Conservation (phyloP, 53 echinoderm and acorn worm genomes). For the Pentamera pediparva region DNA sequence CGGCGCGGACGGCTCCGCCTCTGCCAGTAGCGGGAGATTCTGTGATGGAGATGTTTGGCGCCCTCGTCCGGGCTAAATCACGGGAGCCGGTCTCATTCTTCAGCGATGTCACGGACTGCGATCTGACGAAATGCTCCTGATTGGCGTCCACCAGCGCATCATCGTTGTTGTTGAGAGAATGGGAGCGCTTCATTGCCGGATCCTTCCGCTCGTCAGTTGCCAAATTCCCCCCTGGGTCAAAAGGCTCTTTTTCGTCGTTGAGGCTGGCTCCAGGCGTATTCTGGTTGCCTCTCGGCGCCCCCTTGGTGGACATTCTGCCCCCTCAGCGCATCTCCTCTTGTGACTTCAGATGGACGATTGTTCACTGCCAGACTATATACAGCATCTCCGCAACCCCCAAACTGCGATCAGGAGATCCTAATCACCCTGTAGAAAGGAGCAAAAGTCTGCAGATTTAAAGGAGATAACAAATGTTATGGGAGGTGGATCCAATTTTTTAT, state of each 20-base stretch:
- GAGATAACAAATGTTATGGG: too few relatives aligned
- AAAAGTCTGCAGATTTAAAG: too few relatives aligned
- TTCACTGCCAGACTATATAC: too few relatives aligned
- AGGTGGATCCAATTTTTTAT: too few relatives aligned
- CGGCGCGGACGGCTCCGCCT: neutral
- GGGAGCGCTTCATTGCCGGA: slow-evolving; percentile 39
- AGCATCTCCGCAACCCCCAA: too few relatives aligned
- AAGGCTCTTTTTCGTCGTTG: slow-evolving; percentile 38
- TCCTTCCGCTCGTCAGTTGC: neutral
- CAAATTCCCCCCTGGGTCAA: slow-evolving; percentile 43
- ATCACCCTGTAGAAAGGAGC: too few relatives aligned
- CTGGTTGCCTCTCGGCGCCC: neutral
- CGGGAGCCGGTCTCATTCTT: neutral
- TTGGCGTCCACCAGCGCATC: slow-evolving; percentile 24
- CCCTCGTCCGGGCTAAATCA: neutral
- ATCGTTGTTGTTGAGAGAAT: slow-evolving; percentile 64
- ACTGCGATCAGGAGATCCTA: too few relatives aligned
- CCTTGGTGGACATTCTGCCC: neutral
- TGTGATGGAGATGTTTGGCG: slow-evolving; percentile 11
- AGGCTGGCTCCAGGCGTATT: neutral
- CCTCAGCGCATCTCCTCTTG: too few relatives aligned
- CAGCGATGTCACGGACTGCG: slow-evolving; percentile 8
- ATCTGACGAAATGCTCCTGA: neutral
- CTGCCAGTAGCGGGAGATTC: neutral
- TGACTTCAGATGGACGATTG: too few relatives aligned